Base-by-base conservation (phyloP, 2,888 invertebrate species). In the Tipula confusa region DNA sequence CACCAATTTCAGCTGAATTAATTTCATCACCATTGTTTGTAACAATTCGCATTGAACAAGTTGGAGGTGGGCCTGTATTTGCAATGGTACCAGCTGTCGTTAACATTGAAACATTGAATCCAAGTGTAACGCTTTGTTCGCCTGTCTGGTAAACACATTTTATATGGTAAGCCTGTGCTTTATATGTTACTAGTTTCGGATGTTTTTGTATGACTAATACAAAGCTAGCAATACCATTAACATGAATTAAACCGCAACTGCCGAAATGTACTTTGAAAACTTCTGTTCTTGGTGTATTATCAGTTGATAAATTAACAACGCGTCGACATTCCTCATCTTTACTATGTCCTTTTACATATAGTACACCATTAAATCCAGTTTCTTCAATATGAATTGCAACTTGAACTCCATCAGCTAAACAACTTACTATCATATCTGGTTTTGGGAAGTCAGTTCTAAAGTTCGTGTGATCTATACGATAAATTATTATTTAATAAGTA, bases 191-290 rank as follows among this genome's bases (percentile, higher is more conserved):
- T 83, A 98, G 92, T 91, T 97, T 97, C 0, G 97, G 97, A 93
- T 98, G 98, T 90, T 97, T 97, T 88, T 98, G 98, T 88, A 98
- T 96, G 29, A 98, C 97, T 79, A 98, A 91, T 0, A 98, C 96
- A 88, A 97, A 98, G 88, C 96, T 96, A 29, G 97, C 97, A 88
- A 96, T 93, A 83, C 97, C 97, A 88, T 97, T 96, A 6, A 96
- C 94, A 86, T 97, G 97, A 86, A 97, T 96, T 84, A 98, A 92
- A 85, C 97, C 97, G 87, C 97, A 98, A 86, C 94, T 95, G 85
- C 97, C 97, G 87, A 98, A 98, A 86, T 95, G 93, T 29, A 97
- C 97, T 86, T 95, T 95, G 89, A 96, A 96, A 87, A 95, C 93
- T 87, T 96, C 95, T 6, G 93, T 92, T 86, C 92, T 92, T 82